Percentiles rank a stretch among this genome's conserved stretches.
phyloP scores from a whole-genome alignment of 2,113 vertebrate species.

The Aythya baeri region DNA sequence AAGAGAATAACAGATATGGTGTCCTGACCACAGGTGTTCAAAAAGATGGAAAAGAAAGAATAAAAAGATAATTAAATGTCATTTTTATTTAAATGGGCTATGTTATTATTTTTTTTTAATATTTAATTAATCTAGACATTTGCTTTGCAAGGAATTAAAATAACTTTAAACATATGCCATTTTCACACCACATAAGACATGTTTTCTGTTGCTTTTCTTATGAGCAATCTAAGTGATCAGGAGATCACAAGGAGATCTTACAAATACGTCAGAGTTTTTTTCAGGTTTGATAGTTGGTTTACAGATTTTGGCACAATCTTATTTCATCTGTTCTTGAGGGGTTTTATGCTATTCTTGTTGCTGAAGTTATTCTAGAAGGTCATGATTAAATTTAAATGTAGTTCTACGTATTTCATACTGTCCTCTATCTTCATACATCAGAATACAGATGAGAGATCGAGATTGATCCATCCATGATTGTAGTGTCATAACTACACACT shows the following conservation, averaged over 20 bases:
- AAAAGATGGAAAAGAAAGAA: background rate
- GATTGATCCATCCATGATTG: background rate
- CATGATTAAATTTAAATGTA: background rate
- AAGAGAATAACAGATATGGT: background rate
- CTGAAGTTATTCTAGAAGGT: background rate
- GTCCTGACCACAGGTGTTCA: background rate
- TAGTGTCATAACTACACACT: background rate
- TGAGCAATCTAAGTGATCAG: background rate
- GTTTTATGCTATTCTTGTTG: background rate
- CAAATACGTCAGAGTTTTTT: background rate
- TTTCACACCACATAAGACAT: background rate
- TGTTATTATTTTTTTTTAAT: background rate
- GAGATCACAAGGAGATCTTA: background rate
- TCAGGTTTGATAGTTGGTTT: background rate
- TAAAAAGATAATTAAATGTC: background rate
- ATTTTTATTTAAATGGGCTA: background rate
- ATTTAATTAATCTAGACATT: background rate
- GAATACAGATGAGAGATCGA: background rate
- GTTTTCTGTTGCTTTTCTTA: background rate
- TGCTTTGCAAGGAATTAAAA: background rate
- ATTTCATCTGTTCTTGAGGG: background rate
- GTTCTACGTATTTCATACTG: rapidly evolving
- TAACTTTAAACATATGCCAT: background rate
- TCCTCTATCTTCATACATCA: background rate
- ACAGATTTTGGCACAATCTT: background rate